Conservation (phyloP, 1,140 invertebrate species). For the Stegodyphus mimosarum region DNA sequence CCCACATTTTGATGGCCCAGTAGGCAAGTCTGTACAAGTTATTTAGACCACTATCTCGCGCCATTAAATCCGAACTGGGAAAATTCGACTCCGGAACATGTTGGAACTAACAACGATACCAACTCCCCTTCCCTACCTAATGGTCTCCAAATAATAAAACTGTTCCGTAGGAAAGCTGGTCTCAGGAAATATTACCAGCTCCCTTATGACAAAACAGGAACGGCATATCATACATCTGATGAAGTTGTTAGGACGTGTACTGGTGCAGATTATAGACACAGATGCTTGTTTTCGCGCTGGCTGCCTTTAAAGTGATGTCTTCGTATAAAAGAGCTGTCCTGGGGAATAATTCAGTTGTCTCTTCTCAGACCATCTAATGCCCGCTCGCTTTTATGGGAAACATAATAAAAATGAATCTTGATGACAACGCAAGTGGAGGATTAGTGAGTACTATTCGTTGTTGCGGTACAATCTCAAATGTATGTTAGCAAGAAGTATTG, state of each 20-base stretch:
- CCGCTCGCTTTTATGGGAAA: not conserved
- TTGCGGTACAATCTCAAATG: too few relatives aligned
- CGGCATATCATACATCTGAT: not conserved
- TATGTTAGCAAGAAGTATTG: too few relatives aligned
- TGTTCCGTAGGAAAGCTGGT: not conserved
- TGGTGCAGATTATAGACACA: not conserved
- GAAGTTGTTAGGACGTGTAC: too few relatives aligned
- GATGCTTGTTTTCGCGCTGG: not conserved
- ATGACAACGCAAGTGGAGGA: not conserved
- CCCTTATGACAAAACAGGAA: not conserved
- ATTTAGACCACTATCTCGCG: not conserved
- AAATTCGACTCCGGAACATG: conserved; percentile 1
- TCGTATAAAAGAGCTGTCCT: not conserved
- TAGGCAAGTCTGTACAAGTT: too few relatives aligned
- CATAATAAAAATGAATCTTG: conserved; percentile 26
- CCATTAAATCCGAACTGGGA: not conserved
- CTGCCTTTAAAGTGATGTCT: not conserved
- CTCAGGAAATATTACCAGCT: conserved; percentile 1
- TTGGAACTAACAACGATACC: not conserved
- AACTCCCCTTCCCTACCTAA: not conserved
- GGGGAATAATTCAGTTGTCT: not conserved
- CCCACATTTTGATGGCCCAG: too few relatives aligned
- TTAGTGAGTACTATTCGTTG: not conserved
- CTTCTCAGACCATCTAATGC: not conserved
- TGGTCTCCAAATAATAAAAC: conserved; percentile 16